Evolutionary conservation across 2,113 vertebrate species (phyloP), one percentile per base, ranked within the genome.

Genomic region (Oenanthe melanoleuca): DNA sequence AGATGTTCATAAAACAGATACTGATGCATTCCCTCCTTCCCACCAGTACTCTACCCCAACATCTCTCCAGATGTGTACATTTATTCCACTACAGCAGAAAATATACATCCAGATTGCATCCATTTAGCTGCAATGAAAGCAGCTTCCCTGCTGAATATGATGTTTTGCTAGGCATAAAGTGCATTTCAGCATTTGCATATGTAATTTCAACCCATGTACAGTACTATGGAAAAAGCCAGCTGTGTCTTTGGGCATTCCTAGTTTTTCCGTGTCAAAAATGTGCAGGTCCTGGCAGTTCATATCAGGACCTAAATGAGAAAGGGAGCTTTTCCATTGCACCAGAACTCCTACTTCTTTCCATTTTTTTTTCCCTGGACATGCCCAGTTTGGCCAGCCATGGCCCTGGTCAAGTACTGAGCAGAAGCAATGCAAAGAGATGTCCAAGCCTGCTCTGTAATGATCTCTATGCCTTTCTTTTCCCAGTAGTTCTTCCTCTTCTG

Each of bases 31-130:
- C 71, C 38, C 92, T 92, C 49, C 72, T 79, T 84, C 93, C 92
- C 74, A 88, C n/a, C 63, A 67, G 80, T 60, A 40, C 89, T 89
- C 66, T 33, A 72, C 22, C n/a, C 60, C 88, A 72, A 12, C 65
- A 66, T 88, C 61, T 71, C 84, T 90, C 90, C 85, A 97, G 93
- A 92, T 93, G 88, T 14, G 20, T 49, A 60, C 73, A 53, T 75
- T 95, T 94, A 93, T 78, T 78, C 49, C 52, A 49, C 52, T 38
- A 47, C 25, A 70, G 80, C 53, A 92, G 80, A 69, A 95, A 72
- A 88, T 83, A 91, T 16, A 34, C 6, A 60, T 38, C 82, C 56
- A 92, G 83, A 95, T 45, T 93, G 85, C 50, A 80, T 7, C 17
- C 66, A 77, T 74, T 87, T 89, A 95, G 67, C 52, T 69, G 63